These are phyloP conservation scores for Anguilla pacifica DNA, from an alignment of 2,797 vertebrate genomes.

Conservation along the genomic window DNA sequence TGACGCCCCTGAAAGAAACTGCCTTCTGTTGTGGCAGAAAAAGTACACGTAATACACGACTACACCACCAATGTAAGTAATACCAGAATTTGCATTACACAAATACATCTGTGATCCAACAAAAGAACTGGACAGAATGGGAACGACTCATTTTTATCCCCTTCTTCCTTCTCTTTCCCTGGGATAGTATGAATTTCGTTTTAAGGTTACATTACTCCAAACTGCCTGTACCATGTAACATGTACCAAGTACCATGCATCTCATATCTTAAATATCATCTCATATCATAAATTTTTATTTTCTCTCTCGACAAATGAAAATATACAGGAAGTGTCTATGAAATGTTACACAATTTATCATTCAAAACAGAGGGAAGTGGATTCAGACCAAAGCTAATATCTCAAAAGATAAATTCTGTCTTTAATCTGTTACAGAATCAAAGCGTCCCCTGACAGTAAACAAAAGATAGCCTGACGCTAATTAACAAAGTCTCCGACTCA, in stretches of 20 bases:
- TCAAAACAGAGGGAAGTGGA: conserved; percentile 37
- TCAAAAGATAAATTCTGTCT: conserved; percentile 49
- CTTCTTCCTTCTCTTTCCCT: neutral
- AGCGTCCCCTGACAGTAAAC: conserved; percentile 56
- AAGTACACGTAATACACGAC: neutral
- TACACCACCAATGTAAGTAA: neutral
- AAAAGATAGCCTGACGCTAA: conserved; percentile 61
- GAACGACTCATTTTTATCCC: neutral
- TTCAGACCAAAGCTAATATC: conserved; percentile 49
- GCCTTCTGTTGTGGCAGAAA: neutral
- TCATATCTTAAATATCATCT: conserved; percentile 15
- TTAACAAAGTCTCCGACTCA: conserved; percentile 61
- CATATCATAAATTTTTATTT: conserved; percentile 18
- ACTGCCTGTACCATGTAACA: neutral
- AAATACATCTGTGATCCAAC: neutral
- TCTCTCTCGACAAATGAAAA: conserved; percentile 6
- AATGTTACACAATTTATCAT: conserved; percentile 33
- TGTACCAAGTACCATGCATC: neutral
- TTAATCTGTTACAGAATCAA: conserved; percentile 48
- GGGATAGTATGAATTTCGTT: conserved; percentile 13
- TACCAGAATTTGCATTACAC: neutral
- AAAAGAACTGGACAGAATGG: conserved; percentile 38
- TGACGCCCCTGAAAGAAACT: neutral
- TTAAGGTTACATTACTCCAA: neutral
- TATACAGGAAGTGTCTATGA: neutral